Conservation (phyloP, 2,797 vertebrate genomes). For the Premnoplex brunnescens region DNA sequence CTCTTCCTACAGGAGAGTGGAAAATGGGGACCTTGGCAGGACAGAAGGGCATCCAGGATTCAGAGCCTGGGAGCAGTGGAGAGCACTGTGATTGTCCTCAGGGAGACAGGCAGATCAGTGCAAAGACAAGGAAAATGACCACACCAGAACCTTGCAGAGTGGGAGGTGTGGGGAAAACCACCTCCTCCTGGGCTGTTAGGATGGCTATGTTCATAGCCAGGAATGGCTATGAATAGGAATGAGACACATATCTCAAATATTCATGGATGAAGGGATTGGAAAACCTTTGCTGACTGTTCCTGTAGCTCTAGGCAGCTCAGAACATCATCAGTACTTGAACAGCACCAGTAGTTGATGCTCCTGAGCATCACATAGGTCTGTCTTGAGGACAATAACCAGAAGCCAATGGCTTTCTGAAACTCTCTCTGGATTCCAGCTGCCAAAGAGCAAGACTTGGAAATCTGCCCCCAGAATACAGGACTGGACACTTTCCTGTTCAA, state of each 20-base stretch:
- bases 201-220: too few species aligned
- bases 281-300: background rate
- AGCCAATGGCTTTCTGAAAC: background rate
- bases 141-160: background rate
- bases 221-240: background rate
- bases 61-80: background rate
- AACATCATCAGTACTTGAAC: background rate
- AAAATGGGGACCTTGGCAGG: background rate
- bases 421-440: background rate
- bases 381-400: background rate
- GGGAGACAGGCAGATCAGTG: rapidly evolving
- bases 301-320: background rate
- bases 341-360: background rate
- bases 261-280: background rate
- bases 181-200: too few species aligned
- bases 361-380: background rate
- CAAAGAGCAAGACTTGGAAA: background rate
- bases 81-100: background rate
- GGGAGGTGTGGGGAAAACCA: background rate
- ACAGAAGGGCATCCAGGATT: background rate
- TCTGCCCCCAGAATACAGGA: background rate
- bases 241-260: background rate
- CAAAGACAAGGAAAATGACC: rapidly evolving
- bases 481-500: background rate
- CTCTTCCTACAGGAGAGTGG: background rate